Conservation (phyloP, 2,888 invertebrate species). For the Polylopha cassiicola region DNA sequence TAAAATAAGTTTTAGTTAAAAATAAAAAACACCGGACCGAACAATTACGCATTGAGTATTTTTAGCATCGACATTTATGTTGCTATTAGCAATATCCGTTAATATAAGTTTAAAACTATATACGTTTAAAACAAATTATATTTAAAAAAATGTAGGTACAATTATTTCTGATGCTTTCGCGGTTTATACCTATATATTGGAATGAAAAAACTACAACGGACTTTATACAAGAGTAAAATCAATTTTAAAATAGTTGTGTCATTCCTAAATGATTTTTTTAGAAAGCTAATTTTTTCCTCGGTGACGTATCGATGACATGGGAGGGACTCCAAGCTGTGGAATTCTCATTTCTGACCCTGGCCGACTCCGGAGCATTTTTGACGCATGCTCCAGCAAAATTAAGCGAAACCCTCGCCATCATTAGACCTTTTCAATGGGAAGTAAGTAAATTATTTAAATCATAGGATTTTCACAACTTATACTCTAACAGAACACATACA, state of each 20-base stretch:
- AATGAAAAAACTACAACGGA: too few species aligned
- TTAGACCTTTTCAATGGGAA: constrained; percentile 84
- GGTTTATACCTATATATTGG: background rate
- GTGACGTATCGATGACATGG: constrained; percentile 85
- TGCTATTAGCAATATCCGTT: too few species aligned
- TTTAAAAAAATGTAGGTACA: background rate
- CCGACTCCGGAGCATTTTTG: constrained; percentile 86
- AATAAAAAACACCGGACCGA: too few species aligned
- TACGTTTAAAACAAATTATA: background rate
- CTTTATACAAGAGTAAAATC: background rate
- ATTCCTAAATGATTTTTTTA: constrained; percentile 32
- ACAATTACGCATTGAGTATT: too few species aligned
- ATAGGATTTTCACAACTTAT: background rate
- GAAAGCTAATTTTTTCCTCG: constrained; percentile 85
- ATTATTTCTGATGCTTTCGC: background rate
- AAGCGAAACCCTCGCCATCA: constrained; percentile 84
- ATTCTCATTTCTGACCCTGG: constrained; percentile 85
- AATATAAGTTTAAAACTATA: too few species aligned
- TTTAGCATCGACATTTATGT: too few species aligned
- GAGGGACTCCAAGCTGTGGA: constrained; percentile 84
- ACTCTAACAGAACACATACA: background rate
- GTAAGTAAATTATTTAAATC: constrained; percentile 45
- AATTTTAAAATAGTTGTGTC: background rate
- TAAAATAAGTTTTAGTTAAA: too few species aligned
- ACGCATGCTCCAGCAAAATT: constrained; percentile 85